Evolutionary conservation across 2,797 vertebrate genomes (phyloP), one percentile per base, ranked within the genome.

Genomic region (Todus mexicanus): DNA sequence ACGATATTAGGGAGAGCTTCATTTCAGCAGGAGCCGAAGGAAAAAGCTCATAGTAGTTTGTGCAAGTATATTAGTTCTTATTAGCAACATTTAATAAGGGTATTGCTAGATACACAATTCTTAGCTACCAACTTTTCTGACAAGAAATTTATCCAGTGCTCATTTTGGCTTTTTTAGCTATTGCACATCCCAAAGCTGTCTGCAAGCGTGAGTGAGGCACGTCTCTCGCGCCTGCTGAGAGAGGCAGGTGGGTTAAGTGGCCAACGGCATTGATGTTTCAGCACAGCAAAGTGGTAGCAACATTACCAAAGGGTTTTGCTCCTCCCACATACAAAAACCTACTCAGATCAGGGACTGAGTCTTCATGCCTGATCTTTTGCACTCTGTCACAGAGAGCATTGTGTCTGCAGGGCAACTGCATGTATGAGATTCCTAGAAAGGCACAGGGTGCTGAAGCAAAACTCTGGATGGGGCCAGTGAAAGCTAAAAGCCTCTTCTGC

Each of bases 351-450:
- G 42, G 33, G 33, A 31, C 37, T 22, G 33, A 50, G 59, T 4
- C 65, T n/a, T 61, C 45, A 5, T 6, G 37, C 43, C 79, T 33
- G 19, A 40, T 82, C 64, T 38, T 45, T 40, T 11, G 53, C 83
- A 48, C 54, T 64, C 71, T 15, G 59, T n/a, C 66, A 86, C 31
- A 16, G 53, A 54, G 35, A 27, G 12, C 47, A 38, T 20, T 1
- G 1, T 3, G 4, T 14, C 47, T 5, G 4, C 69, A 29, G 56
- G 83, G 88, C 61, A 81, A 69, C 33, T 76, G 87, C 89, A 42
- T 8, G 43, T 18, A 12, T 35, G 64, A 48, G 68, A 74, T 89
- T 95, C 91, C 91, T 89, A 86, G 93, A 95, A 93, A 93, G 94
- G 93, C 64, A 29, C 29, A 20, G 27, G 61, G 69, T 0, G 0